Evolutionary conservation across 2,888 invertebrate genomes (phyloP), one percentile per base, ranked within the genome.

Genomic region (Drosophila kanekoi): DNA sequence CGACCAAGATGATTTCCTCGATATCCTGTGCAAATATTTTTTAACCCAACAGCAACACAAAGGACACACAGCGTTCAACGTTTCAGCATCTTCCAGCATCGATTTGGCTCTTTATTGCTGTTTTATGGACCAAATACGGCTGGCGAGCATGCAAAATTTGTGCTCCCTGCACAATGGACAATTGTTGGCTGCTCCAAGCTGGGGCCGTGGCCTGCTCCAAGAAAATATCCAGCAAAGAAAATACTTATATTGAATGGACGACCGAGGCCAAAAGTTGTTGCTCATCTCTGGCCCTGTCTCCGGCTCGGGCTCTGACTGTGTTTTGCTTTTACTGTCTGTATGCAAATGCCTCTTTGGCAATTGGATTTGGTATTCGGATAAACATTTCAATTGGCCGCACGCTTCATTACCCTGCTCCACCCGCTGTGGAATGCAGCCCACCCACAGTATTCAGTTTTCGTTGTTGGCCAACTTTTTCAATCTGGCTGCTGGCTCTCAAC

Each of bases 301-400:
- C 32, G 18, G n/a, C 4, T 41, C n/a, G 16, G 10, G n/a, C 40
- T 28, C 48, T 44, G 41, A 6, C 43, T 18, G 47, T 54, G n/a
- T 28, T 28, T 10, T 40, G 14, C 60, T 35, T 13, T 37, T 57
- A 41, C 48, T 56, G 49, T 40, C 32, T 59, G 40, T 57, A 58
- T 68, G 60, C 57, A 62, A 68, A 78, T 79, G 79, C 70, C 67
- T 52, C 52, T 45, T 37, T 48, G 71, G 85, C 87, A 85, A 85
- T 85, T 82, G 81, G 86, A 85, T 85, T 85, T 83, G 72, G 83
- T 81, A 81, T 78, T 79, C 79, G 77, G 72, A 84, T 85, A 85
- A 81, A 83, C 86, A 85, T 83, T 85, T 85, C 86, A 86, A 85
- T 88, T 81, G 83, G 72, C 79, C 71, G 67, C 72, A 86, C 64